Percentiles rank a stretch among this genome's conserved stretches.
Conservation (phyloP, 2,113 vertebrate genomes). For the Elaphurus davidianus region DNA sequence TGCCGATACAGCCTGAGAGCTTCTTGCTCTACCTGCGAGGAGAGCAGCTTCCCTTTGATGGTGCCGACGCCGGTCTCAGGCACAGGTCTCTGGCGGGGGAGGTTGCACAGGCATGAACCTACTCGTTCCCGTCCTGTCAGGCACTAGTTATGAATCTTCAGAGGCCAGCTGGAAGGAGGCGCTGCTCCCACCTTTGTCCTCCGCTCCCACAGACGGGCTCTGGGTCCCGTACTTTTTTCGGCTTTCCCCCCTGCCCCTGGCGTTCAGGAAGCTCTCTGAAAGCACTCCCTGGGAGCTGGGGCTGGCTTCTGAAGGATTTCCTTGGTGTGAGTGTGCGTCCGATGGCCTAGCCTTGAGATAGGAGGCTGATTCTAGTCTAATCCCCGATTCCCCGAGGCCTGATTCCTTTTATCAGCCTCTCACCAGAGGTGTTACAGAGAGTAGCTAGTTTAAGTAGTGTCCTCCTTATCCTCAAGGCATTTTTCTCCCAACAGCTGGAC, state of each 20-base stretch:
- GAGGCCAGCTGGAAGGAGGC: not conserved
- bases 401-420: not conserved
- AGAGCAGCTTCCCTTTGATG: not conserved
- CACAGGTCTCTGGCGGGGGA: not conserved
- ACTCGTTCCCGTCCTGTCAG: not conserved
- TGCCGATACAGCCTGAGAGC: not conserved
- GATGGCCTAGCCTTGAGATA: not conserved
- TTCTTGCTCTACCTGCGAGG: not conserved
- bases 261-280: not conserved
- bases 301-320: not conserved
- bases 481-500: not conserved
- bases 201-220: not conserved
- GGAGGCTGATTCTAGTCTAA: not conserved
- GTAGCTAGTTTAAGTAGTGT: not conserved
- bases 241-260: not conserved
- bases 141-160: not conserved
- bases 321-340: not conserved
- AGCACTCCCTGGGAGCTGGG: not conserved
- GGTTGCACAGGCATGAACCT: not conserved
- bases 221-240: not conserved
- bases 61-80: not conserved
- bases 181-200: not conserved
- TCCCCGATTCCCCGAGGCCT: not conserved
- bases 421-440: not conserved
- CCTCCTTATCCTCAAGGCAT: not conserved